Conservation (phyloP, 30 jellyfish, hydroid and myxozoan genomes). For the Morbakka virulenta region DNA sequence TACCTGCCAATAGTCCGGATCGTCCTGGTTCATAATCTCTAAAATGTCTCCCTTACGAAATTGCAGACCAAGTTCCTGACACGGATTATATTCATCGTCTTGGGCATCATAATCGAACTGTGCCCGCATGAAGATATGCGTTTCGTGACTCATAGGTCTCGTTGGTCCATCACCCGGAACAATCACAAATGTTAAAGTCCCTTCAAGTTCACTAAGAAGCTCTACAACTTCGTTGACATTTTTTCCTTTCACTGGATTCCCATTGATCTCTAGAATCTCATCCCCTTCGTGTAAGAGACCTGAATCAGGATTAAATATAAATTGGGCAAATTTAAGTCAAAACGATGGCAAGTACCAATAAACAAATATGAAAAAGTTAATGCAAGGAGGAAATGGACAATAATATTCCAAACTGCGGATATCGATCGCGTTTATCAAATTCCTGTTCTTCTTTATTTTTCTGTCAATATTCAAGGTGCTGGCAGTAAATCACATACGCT, state of each 20-base stretch:
- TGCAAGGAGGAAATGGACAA: too few species aligned
- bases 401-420: too few species aligned
- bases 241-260: slow-evolving; percentile 86
- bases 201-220: slow-evolving; percentile 86
- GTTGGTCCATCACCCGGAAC: slow-evolving; percentile 71
- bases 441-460: too few species aligned
- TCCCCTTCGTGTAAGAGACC: slow-evolving; percentile 97
- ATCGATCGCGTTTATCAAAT: too few species aligned
- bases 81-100: slow-evolving; percentile 84
- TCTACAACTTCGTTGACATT: slow-evolving; percentile 88
- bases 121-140: slow-evolving; percentile 57
- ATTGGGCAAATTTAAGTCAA: too few species aligned
- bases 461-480: too few species aligned
- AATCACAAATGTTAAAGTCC: slow-evolving; percentile 80
- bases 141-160: slow-evolving; percentile 55
- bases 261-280: slow-evolving; percentile 92
- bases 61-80: slow-evolving; percentile 86
- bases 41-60: slow-evolving; percentile 87
- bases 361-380: too few species aligned
- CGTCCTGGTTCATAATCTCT: slow-evolving; percentile 77
- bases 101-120: slow-evolving; percentile 88
- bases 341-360: too few species aligned
- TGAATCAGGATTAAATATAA: slow-evolving; percentile 1
- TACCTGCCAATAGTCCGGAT: slow-evolving; percentile 99
- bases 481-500: too few species aligned